Conservation (phyloP, 2,888 invertebrate genomes). For the Lasioglossum zephyrum region DNA sequence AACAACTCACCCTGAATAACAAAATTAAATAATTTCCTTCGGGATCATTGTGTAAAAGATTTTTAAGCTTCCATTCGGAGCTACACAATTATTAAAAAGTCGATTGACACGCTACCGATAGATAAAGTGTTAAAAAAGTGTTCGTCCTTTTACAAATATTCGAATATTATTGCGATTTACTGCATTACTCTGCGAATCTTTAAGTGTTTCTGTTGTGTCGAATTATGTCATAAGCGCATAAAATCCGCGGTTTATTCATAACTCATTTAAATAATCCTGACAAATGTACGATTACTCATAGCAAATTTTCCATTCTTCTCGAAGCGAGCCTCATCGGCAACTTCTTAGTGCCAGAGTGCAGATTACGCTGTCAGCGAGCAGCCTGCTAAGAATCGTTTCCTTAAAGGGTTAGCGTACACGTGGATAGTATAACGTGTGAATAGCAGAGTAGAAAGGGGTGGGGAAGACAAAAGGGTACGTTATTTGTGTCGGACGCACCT, state of each 20-base stretch:
- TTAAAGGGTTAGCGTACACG: neutral
- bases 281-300: neutral
- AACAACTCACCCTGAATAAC: no score
- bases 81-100: no score
- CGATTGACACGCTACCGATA: no score
- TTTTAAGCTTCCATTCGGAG: no score
- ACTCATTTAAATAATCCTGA: neutral
- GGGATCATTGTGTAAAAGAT: no score
- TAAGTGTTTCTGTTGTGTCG: neutral
- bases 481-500: conserved; percentile 72
- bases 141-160: neutral
- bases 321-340: neutral
- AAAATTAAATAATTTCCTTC: no score
- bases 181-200: neutral
- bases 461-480: conserved; percentile 39
- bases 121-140: neutral
- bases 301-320: neutral
- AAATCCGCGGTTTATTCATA: neutral
- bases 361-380: neutral
- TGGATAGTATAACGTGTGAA: neutral
- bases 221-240: neutral
- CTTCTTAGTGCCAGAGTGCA: neutral
- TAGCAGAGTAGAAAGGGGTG: neutral
- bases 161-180: neutral
- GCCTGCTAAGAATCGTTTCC: neutral